phyloP scores from a whole-genome alignment of 2,797 vertebrate genomes.

The Falco rusticolus region DNA sequence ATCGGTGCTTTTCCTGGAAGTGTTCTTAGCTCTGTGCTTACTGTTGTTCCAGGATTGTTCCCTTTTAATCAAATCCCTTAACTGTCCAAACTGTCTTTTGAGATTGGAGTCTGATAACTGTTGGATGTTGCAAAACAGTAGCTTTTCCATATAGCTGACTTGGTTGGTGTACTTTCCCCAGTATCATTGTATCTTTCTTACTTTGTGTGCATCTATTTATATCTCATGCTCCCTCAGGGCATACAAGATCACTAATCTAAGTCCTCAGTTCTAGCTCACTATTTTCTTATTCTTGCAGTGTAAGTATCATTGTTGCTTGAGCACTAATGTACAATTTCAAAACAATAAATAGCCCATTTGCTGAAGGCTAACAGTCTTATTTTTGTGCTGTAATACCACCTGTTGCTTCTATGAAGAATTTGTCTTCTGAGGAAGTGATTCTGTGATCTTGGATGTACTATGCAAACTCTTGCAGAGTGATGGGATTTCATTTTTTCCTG shows the following conservation, averaged over 20 bases:
- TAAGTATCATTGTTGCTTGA: background rate
- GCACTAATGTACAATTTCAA: constrained; percentile 15
- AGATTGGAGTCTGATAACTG: background rate
- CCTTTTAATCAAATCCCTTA: background rate
- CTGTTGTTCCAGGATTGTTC: background rate
- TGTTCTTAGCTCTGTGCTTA: background rate
- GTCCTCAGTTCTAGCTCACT: background rate
- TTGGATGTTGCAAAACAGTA: background rate
- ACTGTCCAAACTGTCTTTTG: background rate
- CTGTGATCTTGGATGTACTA: accelerated
- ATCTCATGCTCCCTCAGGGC: background rate
- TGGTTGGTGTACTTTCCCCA: background rate
- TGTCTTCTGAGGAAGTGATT: background rate
- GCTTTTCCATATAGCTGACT: background rate
- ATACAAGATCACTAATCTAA: background rate
- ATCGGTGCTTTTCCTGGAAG: background rate
- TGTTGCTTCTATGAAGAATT: background rate
- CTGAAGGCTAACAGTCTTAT: constrained; percentile 34
- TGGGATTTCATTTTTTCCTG: background rate
- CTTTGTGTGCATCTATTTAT: constrained; percentile 35
- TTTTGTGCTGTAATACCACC: background rate
- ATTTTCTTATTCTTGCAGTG: background rate
- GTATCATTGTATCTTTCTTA: background rate
- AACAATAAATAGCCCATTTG: constrained; percentile 45
- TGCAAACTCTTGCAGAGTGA: background rate